Evolutionary conservation across 2,888 invertebrate genomes (phyloP).

Genomic region (Synanthedon vespiformis): DNA sequence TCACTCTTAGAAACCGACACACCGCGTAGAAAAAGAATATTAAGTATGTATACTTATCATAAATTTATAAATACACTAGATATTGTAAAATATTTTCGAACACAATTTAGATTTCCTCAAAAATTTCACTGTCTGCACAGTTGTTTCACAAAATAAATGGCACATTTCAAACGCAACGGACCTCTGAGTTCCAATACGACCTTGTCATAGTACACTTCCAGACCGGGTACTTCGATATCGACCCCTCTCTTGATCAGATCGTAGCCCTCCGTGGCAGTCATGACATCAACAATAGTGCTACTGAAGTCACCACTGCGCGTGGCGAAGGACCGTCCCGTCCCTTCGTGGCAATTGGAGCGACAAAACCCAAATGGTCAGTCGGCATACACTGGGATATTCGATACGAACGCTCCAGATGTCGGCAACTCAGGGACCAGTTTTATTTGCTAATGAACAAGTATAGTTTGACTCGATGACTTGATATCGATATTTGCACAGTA

Average conservation of each 20-base stretch:
- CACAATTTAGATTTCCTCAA: too few species aligned
- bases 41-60: neutral
- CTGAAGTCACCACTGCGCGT: conserved; percentile 16
- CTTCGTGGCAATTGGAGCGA: conserved; percentile 51
- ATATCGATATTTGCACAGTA: neutral
- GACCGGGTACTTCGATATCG: conserved; percentile 62
- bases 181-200: conserved; percentile 71
- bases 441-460: conserved; percentile 19
- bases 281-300: conserved; percentile 32
- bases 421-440: conserved; percentile 48
- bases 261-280: conserved; percentile 65
- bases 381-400: conserved; percentile 53
- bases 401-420: conserved; percentile 57
- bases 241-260: conserved; percentile 62
- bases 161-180: conserved; percentile 26
- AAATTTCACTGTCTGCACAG: too few species aligned
- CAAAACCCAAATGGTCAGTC: conserved; percentile 54
- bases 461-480: neutral
- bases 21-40: too few species aligned
- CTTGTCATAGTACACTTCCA: conserved; percentile 71
- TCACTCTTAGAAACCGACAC: too few species aligned
- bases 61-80: conserved; percentile 1
- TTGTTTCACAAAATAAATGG: conserved; percentile 3
- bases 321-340: conserved; percentile 37
- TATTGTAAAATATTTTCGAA: too few species aligned